phyloP scores from a whole-genome alignment of 2,888 invertebrate genomes.

The Tachina fera region DNA sequence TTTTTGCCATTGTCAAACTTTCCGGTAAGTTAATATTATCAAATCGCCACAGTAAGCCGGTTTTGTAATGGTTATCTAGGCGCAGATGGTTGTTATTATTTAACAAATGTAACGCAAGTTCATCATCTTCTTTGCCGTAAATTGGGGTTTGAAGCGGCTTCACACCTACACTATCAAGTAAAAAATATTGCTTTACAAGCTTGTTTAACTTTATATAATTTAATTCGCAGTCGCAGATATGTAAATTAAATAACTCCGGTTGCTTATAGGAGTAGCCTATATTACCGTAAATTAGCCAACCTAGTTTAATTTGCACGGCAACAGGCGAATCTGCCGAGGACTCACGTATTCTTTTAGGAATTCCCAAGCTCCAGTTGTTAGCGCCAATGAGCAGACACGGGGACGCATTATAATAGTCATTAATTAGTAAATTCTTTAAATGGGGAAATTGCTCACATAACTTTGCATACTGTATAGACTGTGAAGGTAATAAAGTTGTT shows the following conservation, averaged over 20 bases:
- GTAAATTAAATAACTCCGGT: constrained; percentile 7
- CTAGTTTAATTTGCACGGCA: constrained; percentile 28
- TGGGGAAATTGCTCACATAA: constrained; percentile 1
- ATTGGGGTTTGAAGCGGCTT: constrained; percentile 1
- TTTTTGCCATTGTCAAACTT: constrained; percentile 29
- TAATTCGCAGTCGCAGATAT: constrained; percentile 31
- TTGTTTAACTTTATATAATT: constrained; percentile 28
- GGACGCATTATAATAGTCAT: neutral
- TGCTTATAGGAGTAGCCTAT: neutral
- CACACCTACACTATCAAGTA: constrained; percentile 4
- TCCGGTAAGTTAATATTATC: constrained; percentile 5
- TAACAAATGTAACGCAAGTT: constrained; percentile 2
- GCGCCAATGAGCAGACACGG: constrained; percentile 2
- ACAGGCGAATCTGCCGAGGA: neutral
- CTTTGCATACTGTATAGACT: neutral
- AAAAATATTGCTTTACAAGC: constrained; percentile 20
- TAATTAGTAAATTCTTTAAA: constrained; percentile 1
- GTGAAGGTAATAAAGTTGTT: constrained; percentile 12
- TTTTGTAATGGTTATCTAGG: constrained; percentile 10
- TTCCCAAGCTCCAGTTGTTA: constrained; percentile 15
- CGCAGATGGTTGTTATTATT: constrained; percentile 7
- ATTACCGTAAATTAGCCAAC: constrained; percentile 22
- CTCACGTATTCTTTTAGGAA: constrained; percentile 4
- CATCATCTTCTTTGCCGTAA: constrained; percentile 18
- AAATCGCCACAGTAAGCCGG: constrained; percentile 1